Evolutionary conservation across 2,113 vertebrate species (phyloP).

Genomic region (Mustelus asterias): DNA sequence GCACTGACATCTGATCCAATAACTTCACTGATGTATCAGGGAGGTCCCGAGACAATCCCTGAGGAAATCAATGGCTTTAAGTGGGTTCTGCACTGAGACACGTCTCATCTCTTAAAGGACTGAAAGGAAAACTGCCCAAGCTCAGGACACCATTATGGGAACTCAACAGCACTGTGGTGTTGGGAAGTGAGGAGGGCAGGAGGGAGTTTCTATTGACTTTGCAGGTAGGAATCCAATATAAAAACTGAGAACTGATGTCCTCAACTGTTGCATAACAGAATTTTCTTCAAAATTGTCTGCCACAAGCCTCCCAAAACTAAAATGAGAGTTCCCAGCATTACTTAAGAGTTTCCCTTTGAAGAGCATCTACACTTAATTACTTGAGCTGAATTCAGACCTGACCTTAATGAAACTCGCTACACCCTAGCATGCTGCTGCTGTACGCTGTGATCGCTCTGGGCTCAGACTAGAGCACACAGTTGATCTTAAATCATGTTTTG

Average conservation of each 20-base stretch:
- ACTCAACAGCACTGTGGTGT: too few species aligned
- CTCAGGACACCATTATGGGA: too few species aligned
- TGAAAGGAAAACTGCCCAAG: too few species aligned
- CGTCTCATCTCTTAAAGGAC: too few species aligned
- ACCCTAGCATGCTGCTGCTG: not conserved
- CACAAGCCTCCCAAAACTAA: not conserved
- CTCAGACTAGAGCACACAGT: not conserved
- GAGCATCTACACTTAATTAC: not conserved
- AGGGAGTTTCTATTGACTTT: too few species aligned
- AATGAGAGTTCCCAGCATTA: not conserved
- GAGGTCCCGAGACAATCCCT: too few species aligned
- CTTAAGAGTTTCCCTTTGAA: not conserved
- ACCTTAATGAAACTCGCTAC: not conserved
- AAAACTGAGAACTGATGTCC: not conserved
- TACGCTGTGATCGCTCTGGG: not conserved
- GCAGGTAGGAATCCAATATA: too few species aligned
- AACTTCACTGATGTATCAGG: too few species aligned
- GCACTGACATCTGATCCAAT: too few species aligned
- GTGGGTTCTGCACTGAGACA: too few species aligned
- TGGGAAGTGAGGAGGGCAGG: too few species aligned
- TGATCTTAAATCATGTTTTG: not conserved
- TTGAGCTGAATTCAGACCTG: not conserved
- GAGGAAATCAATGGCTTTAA: too few species aligned
- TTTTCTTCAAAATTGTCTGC: not conserved
- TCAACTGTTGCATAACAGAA: not conserved